Evolutionary conservation across 2,113 vertebrate species (phyloP).

Genomic region (Paraplagusia blochii): DNA sequence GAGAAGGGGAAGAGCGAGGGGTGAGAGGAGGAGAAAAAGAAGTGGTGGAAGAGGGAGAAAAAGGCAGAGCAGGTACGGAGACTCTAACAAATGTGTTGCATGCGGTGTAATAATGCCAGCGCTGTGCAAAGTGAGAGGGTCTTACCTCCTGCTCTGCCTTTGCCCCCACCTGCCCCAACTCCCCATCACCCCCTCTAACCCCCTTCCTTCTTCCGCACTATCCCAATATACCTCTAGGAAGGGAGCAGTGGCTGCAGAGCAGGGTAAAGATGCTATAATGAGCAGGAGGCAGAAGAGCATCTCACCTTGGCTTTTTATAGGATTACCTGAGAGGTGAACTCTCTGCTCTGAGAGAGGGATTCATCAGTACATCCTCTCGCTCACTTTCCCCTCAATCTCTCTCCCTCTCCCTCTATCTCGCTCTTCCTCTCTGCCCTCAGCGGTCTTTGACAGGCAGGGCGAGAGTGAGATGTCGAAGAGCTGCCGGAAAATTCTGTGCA

Average conservation of each 20-base stretch:
- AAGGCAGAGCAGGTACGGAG: slow-evolving; percentile 49
- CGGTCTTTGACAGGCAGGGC: slow-evolving; percentile 72
- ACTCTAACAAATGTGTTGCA: slow-evolving; percentile 89
- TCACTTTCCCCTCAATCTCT: slow-evolving; percentile 21
- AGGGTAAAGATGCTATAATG: slow-evolving; percentile 75
- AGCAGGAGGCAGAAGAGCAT: slow-evolving; percentile 70
- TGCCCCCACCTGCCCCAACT: slow-evolving; percentile 58
- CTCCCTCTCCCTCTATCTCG: slow-evolving; percentile 34
- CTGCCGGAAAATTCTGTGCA: slow-evolving; percentile 66
- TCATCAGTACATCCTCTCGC: slow-evolving; percentile 62
- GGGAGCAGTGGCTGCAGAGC: slow-evolving; percentile 61
- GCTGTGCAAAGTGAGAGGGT: slow-evolving; percentile 86
- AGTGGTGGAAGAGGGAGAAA: slow-evolving; percentile 15
- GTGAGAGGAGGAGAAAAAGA: slow-evolving; percentile 14
- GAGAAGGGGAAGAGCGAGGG: slow-evolving; percentile 12
- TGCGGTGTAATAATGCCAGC: slow-evolving; percentile 83
- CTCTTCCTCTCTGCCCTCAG: slow-evolving; percentile 55
- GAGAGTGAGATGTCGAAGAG: slow-evolving; percentile 74
- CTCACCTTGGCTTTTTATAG: slow-evolving; percentile 80
- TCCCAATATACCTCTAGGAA: slow-evolving; percentile 71
- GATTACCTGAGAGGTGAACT: slow-evolving; percentile 78
- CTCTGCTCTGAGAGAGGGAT: slow-evolving; percentile 67
- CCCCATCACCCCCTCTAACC: slow-evolving; percentile 9
- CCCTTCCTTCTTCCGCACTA: slow-evolving; percentile 37
- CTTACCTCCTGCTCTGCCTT: slow-evolving; percentile 51